Evolutionary conservation across 2,113 vertebrate genomes (phyloP).

Genomic region (Condylura cristata): DNA sequence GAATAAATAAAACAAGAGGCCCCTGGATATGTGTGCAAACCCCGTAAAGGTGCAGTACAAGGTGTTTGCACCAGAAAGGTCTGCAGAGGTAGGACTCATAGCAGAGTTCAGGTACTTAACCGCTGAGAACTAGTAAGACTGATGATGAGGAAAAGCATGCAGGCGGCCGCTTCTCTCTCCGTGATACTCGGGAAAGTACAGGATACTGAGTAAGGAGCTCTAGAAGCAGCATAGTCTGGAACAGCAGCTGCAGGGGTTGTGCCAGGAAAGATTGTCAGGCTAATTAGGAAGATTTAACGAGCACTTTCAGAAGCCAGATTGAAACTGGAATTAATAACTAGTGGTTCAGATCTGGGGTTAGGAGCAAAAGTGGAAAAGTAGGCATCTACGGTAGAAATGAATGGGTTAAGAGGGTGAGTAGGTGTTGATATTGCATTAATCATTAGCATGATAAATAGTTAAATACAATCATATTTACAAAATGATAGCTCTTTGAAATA

Average conservation of each 20-base stretch:
- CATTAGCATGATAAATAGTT: neutral
- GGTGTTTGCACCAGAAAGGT: neutral
- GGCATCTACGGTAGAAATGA: neutral
- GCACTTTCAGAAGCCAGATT: neutral
- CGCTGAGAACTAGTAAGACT: neutral
- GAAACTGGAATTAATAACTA: neutral
- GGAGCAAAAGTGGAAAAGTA: neutral
- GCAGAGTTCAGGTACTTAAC: neutral
- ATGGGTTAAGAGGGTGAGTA: neutral
- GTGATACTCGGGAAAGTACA: neutral
- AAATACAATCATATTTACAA: neutral
- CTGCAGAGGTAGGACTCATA: neutral
- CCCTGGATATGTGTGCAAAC: neutral
- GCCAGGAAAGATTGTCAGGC: neutral
- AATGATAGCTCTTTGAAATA: slow-evolving; percentile 2
- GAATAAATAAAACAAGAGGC: neutral
- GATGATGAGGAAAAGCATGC: neutral
- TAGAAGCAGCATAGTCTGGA: neutral
- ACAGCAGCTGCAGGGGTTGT: neutral
- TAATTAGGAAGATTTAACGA: neutral
- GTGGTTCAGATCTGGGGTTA: neutral
- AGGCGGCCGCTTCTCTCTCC: neutral
- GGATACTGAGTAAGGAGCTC: too few species aligned
- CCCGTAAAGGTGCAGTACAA: neutral
- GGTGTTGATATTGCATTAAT: neutral